A percentile compares a stretch with the other conserved stretches of the same genome.
These are phyloP conservation scores for Bicyclus anynana DNA, from an alignment of 1,140 invertebrate species.

Conservation along the genomic window DNA sequence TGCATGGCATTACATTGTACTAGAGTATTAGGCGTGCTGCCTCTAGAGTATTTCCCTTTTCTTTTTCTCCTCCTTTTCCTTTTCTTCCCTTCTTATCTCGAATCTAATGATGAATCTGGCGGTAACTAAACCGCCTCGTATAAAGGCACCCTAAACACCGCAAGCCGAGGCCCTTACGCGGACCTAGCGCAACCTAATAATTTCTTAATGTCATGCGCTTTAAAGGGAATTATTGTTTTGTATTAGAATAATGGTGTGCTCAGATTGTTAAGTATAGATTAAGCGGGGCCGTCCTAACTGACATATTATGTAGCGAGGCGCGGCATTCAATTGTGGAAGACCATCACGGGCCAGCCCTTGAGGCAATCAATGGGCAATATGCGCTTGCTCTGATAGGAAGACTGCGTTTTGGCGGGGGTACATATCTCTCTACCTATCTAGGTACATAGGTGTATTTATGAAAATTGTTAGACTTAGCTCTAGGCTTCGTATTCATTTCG, in stretches of 20 bases:
- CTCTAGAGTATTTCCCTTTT: too few species aligned
- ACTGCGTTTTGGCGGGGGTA: background rate
- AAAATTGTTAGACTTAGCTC: too few species aligned
- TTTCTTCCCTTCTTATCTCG: too few species aligned
- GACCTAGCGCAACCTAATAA: slow-evolving; percentile 68
- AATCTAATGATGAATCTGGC: background rate
- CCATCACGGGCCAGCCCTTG: slow-evolving; percentile 19
- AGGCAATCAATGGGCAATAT: slow-evolving; percentile 6
- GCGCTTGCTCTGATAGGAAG: background rate
- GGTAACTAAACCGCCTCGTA: slow-evolving; percentile 2
- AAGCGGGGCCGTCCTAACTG: slow-evolving; percentile 31
- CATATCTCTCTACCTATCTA: background rate
- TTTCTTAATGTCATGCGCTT: slow-evolving; percentile 73
- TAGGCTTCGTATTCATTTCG: too few species aligned
- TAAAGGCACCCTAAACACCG: slow-evolving; percentile 38
- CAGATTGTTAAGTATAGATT: slow-evolving; percentile 61
- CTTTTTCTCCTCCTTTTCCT: too few species aligned
- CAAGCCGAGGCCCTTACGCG: slow-evolving; percentile 59
- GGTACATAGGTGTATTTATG: too few species aligned
- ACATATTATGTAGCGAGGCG: slow-evolving; percentile 22
- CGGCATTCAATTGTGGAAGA: slow-evolving; percentile 28
- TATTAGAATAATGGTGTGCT: slow-evolving; percentile 64
- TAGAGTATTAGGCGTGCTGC: too few species aligned
- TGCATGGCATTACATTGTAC: too few species aligned
- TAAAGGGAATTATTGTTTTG: slow-evolving; percentile 73